Base-by-base conservation (phyloP, 2,888 invertebrate genomes). In the Isoperla grammatica region DNA sequence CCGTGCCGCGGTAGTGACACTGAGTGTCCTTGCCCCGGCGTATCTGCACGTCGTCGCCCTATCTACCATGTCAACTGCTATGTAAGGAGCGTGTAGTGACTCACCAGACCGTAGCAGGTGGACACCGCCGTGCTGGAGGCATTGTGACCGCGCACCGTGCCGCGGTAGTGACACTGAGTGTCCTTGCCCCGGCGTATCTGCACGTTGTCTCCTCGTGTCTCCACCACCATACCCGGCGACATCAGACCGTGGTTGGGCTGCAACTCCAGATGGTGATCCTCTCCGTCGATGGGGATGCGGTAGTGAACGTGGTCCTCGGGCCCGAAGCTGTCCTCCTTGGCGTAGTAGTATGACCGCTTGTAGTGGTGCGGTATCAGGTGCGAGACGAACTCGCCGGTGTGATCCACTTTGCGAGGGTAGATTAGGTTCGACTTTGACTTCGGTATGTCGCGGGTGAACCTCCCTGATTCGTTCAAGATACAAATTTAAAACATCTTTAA, bases 391-490 rank as follows among this genome's bases (percentile, higher is more conserved):
- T 74, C 75, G 49, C 85, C 85, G 42, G 76, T 77, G 43, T 73
- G 69, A 37, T 79, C 77, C 69, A 86, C 84, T 71, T 81, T 84
- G 61, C 80, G 76, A 0, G 86, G 86, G 57, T 79, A 76, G 58
- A 79, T 79, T 67, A 85, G 78, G 29, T 4, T 29, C 29, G 29
- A 29, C 68, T 84, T 79, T 67, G 79, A 80, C 65, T 78, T 76
- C 11, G 12, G 17, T 4, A 39, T 37, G 17, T 39, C 39, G 8
- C 39, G 53, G 9, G 40, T 15, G 20, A 20, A 53, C 9, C 53
- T 13, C 11, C 37, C 53, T 53, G 13, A 17, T 6, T 29, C 5
- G 29, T 29, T n/a, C n/a, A n/a, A n/a, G n/a, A n/a, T n/a, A n/a
- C n/a, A n/a, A n/a, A n/a, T n/a, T n/a, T n/a, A n/a, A n/a, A n/a